Conservation (phyloP, 2,888 invertebrate species). For the Odontocolon sp. region DNA sequence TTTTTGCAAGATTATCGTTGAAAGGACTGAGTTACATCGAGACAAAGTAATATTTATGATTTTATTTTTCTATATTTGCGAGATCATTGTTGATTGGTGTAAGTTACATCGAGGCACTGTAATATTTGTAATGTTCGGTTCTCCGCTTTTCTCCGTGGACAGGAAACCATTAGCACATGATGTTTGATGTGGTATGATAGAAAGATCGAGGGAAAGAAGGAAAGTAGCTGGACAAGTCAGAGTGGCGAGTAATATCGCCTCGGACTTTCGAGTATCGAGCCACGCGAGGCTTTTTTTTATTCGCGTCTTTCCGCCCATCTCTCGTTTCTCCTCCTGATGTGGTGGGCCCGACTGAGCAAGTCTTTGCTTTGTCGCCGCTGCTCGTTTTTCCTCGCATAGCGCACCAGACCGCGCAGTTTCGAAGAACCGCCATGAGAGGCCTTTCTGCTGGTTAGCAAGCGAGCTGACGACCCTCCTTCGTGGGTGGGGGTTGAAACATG, state of each 20-base stretch:
- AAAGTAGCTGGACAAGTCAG: slow-evolving; percentile 43
- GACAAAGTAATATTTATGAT: too few relatives aligned
- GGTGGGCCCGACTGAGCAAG: slow-evolving; percentile 33
- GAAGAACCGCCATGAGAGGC: slow-evolving; percentile 46
- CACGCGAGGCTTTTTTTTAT: slow-evolving; percentile 52
- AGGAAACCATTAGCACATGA: too few relatives aligned
- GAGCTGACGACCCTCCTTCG: slow-evolving; percentile 51
- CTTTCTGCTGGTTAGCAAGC: slow-evolving; percentile 54
- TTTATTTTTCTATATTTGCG: too few relatives aligned
- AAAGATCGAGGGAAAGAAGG: slow-evolving; percentile 33
- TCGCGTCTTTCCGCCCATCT: slow-evolving; percentile 36
- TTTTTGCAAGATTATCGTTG: too few relatives aligned
- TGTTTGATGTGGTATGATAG: too few relatives aligned
- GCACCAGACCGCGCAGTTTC: slow-evolving; percentile 57
- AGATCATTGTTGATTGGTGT: too few relatives aligned
- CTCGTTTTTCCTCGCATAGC: slow-evolving; percentile 56
- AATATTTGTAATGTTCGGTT: too few relatives aligned
- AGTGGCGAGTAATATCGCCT: slow-evolving; percentile 37
- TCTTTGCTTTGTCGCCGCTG: slow-evolving; percentile 55
- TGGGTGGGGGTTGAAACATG: slow-evolving; percentile 25
- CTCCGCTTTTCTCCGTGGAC: too few relatives aligned
- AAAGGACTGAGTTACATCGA: too few relatives aligned
- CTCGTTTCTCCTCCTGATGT: slow-evolving; percentile 52
- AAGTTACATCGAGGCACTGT: too few relatives aligned
- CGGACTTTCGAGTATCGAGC: slow-evolving; percentile 66